These are phyloP conservation scores for Triops longicaudatus DNA, from an alignment of 1,140 invertebrate genomes.

Conservation along the genomic window DNA sequence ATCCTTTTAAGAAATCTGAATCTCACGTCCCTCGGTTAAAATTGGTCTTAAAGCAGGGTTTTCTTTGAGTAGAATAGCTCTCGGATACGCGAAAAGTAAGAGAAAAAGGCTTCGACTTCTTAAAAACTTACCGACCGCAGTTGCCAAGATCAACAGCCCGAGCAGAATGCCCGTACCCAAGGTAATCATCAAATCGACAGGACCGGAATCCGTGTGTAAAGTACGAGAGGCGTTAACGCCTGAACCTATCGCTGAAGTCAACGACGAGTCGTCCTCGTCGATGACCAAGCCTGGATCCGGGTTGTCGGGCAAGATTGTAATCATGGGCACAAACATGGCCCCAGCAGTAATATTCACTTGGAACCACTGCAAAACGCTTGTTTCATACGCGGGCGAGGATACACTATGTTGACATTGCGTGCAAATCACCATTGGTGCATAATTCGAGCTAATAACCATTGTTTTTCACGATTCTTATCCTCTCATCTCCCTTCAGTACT, in stretches of 20 bases:
- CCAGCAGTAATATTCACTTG: not conserved
- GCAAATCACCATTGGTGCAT: not conserved
- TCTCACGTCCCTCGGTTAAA: too few relatives aligned
- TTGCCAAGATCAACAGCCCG: not conserved
- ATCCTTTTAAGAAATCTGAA: too few relatives aligned
- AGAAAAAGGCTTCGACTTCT: too few relatives aligned
- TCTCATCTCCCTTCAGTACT: not conserved
- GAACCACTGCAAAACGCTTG: not conserved
- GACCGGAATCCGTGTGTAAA: not conserved
- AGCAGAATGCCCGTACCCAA: slow-evolving; percentile 6
- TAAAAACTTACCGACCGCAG: not conserved
- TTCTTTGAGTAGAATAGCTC: too few relatives aligned
- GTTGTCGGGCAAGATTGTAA: not conserved
- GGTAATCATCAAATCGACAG: slow-evolving; percentile 6
- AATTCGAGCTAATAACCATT: slow-evolving; percentile 3
- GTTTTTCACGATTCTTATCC: not conserved
- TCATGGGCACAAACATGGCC: slow-evolving; percentile 4
- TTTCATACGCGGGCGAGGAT: not conserved
- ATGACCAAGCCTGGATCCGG: not conserved
- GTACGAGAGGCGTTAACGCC: not conserved
- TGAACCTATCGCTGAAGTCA: not conserved
- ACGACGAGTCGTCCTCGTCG: not conserved
- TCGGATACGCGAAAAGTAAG: too few relatives aligned
- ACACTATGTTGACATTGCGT: not conserved
- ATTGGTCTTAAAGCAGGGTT: too few relatives aligned